Evolutionary conservation across 1,140 invertebrate genomes (phyloP), one percentile per base, ranked within the genome.

Genomic region (Tribolium madens): DNA sequence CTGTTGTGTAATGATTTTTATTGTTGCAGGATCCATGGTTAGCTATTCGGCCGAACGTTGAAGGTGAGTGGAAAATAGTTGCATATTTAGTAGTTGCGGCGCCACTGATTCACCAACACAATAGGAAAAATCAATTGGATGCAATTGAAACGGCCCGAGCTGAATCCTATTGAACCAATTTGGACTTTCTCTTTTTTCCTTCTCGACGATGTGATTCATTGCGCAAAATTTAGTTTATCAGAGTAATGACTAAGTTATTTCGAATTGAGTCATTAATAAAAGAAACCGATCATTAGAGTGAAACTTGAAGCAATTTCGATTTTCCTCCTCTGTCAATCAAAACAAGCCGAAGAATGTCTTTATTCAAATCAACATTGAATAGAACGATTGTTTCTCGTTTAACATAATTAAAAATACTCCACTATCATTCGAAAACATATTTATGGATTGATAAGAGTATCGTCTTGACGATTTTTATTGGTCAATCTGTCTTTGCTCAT

Each of bases 11-110:
- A 64, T 57, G 10, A 4, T 57, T 26, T 57, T 42, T 42, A 14
- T 57, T 64, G 10, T 64, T 64, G 21, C 57, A 64, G 57, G 57
- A 64, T 64, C 57, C 57, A 64, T 64, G 57, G n/a, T 52, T 15
- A 18, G 18, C 52, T 18, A 2, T 21, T 57, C n/a, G 17, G 18
- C 26, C 5, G 3, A 36, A 12, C 26, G 57, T 36, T 36, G 26
- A 36, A 64, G 57, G 57, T 64, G 26, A 64, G 57, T 36, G 12
- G 17, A 52, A 52, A 26, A 9, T 13, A 26, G 7, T n/a, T 60
- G 14, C 53, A 60, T 60, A 60, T 60, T 60, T 26, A 60, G 53
- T 60, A 60, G 53, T 60, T 60, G 17, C 53, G 18, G 53, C 53
- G 53, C 53, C 53, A 60, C 53, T 26, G 53, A 10, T 21, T 2